Percentiles rank a stretch among this genome's conserved stretches.
These are phyloP conservation scores for Tachysurus vachellii DNA, from an alignment of 2,113 vertebrate species.

Conservation along the genomic window DNA sequence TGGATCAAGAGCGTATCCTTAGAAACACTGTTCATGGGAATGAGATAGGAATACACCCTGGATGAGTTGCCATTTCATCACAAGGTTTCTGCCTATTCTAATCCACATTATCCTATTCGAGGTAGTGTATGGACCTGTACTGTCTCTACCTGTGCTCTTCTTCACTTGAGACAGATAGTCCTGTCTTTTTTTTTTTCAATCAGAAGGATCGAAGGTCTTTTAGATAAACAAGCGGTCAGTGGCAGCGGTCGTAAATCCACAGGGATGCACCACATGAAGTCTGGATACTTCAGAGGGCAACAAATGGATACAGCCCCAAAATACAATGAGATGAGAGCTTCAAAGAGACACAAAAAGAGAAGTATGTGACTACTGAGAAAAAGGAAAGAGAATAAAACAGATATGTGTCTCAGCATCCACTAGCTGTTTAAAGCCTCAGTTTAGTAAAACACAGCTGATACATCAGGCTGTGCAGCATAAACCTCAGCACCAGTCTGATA, in stretches of 20 bases:
- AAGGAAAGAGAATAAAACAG: conserved; percentile 29
- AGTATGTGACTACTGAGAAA: conserved; percentile 16
- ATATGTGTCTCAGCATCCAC: conserved; percentile 10
- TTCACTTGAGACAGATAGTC: not conserved
- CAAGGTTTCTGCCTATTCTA: not conserved
- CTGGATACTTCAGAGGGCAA: conserved; percentile 70
- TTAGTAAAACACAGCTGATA: conserved; percentile 12
- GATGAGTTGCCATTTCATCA: not conserved
- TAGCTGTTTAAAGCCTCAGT: not conserved
- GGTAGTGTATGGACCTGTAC: not conserved
- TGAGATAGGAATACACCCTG: not conserved
- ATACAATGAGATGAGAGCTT: conserved; percentile 69
- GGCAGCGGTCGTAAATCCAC: conserved; percentile 66
- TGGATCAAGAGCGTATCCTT: too few species aligned
- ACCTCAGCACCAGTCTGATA: not conserved
- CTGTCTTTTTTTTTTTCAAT: not conserved
- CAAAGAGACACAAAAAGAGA: conserved; percentile 64
- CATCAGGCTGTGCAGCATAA: not conserved
- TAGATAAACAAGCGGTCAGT: conserved; percentile 47
- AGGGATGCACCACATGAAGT: conserved; percentile 64
- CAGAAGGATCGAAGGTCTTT: not conserved
- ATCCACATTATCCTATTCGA: not conserved
- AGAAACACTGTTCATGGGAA: not conserved
- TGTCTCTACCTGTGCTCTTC: not conserved
- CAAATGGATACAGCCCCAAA: conserved; percentile 71